Conservation (phyloP, 2,113 vertebrate species). For the Tylochromis polylepis region DNA sequence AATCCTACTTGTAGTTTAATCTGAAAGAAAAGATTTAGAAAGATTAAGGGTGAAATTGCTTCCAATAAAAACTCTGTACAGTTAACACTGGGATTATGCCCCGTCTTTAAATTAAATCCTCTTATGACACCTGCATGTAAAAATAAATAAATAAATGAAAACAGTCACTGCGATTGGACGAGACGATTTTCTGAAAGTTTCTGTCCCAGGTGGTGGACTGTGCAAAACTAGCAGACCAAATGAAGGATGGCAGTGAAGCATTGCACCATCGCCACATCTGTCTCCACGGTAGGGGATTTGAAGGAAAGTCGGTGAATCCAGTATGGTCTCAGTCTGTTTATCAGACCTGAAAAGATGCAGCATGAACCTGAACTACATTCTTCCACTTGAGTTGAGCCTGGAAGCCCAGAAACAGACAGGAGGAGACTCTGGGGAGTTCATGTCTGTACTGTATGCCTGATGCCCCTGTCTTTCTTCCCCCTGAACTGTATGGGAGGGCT, state of each 20-base stretch:
- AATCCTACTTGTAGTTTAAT: not conserved
- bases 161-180: not conserved
- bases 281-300: not conserved
- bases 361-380: not conserved
- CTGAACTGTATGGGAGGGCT: not conserved
- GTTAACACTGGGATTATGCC: not conserved
- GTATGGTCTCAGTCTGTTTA: not conserved
- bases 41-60: not conserved
- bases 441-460: not conserved
- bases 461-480: not conserved
- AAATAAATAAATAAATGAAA: not conserved
- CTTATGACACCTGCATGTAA: not conserved
- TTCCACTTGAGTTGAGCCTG: not conserved
- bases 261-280: not conserved
- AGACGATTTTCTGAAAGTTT: not conserved
- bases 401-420: not conserved
- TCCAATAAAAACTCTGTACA: not conserved
- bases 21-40: not conserved
- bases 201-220: not conserved
- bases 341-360: not conserved
- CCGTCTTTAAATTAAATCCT: slow-evolving; percentile 14
- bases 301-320: not conserved
- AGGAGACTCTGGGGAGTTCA: not conserved
- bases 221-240: not conserved
- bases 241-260: not conserved